Base-by-base conservation (phyloP, 2,113 vertebrate genomes). In the Garra rufa region DNA sequence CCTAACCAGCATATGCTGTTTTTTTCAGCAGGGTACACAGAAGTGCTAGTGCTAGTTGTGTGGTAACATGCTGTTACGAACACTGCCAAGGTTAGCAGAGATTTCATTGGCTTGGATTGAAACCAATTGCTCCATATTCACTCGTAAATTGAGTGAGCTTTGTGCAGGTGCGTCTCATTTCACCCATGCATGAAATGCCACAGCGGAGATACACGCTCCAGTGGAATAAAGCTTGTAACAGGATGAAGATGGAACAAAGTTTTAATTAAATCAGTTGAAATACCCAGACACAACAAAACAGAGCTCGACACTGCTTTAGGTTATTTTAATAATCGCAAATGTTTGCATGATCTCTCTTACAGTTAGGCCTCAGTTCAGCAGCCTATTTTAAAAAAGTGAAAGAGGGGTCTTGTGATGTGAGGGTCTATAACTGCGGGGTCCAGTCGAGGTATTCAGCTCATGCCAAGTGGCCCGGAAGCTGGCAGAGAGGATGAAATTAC, bases 401-500 rank as follows among this genome's bases (percentile, higher is more conserved):
- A 85, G 48, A 28, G 57, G 65, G 75, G 63, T 76, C 74, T 81
- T 83, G 74, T 83, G 34, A 57, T 67, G 61, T 26, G 74, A 67
- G 77, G 77, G 83, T 76, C 55, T 55, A 77, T 77, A 85, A 34
- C 69, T 15, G 46, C 28, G 38, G 76, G 81, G 86, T 71, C 81
- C 57, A 57, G 71, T 78, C 55, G 19, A 82, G 80, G 81, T 83
- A 86, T 90, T 90, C 82, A 87, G 34, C 50, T 55, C 71, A 77
- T 90, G 87, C 89, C 91, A 90, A 88, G 74, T 34, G 63, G 86
- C 83, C 88, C 82, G 86, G 87, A 89, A 91, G 80, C 89, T 89
- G 90, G 90, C 89, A 76, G 74, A 83, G 80, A 70, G 76, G 79
- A 85, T 92, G 84, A 88, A 91, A 89, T 90, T 85, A 89, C 87